Evolutionary conservation across 2,888 invertebrate genomes (phyloP), one percentile per base, ranked within the genome.

Genomic region (Julus scanicus): DNA sequence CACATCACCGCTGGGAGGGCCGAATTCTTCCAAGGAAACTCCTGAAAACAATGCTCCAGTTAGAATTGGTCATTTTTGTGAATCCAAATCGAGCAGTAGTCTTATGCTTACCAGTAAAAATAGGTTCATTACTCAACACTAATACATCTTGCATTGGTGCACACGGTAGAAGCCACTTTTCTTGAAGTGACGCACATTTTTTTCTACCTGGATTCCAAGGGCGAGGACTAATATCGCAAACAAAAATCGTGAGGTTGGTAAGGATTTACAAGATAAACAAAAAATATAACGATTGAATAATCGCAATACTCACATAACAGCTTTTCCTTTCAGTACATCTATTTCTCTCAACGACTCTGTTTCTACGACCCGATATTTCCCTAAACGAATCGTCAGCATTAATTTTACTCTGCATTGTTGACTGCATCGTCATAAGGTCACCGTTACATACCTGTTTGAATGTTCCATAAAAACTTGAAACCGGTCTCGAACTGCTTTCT

Each of bases 201-300:
- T 86, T 84, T 86, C 63, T 85, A 17, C 88, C 88, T 29, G 88
- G 88, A 88, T 88, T 88, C 88, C 88, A 88, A 39, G 88, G 57
- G 20, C 86, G 84, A 6, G 53, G 63, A 4, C 88, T 88, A 84
- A 20, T 40, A 37, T 49, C 15, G 17, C 2, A 20, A 86, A 87
- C 13, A n/a, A 57, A 20, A 87, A 9, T 71, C 20, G 37, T 11
- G 71, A 71, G 39, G 2, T 4, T 71, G 5, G 71, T 29, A 29
- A 71, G 71, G 1, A 13, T 84, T 5, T 6, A 3, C 1, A n/a
- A 84, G 39, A 37, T 57, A n/a, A 86, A 4, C 53, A 86, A n/a
- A 29, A 20, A 48, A 48, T n/a, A 48, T 48, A n/a, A 49, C n/a
- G n/a, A n/a, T n/a, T n/a, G n/a, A n/a, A n/a, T n/a, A n/a, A n/a